phyloP scores from a whole-genome alignment of 2,888 invertebrate genomes.

The Rhorus exstirpatorius region DNA sequence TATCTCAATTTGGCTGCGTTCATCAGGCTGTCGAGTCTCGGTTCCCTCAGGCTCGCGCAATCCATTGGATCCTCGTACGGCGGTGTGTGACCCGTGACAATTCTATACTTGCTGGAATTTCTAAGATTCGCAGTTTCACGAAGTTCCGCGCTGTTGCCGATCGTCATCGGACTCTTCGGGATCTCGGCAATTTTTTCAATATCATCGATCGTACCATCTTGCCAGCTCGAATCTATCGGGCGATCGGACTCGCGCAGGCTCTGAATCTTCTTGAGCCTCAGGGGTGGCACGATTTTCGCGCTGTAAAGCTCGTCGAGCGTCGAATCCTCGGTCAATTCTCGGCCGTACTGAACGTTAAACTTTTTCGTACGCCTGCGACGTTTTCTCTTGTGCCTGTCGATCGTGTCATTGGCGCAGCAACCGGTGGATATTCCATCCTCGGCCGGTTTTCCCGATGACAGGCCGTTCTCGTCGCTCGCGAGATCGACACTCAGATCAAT shows the following conservation, averaged over 20 bases:
- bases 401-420: not conserved
- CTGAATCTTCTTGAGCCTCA: constrained; percentile 79
- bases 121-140: constrained; percentile 15
- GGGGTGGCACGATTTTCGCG: constrained; percentile 80
- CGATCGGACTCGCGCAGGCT: constrained; percentile 39
- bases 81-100: constrained; percentile 75
- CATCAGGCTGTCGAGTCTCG: constrained; percentile 36
- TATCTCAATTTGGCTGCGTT: constrained; percentile 73
- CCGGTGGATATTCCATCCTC: not conserved
- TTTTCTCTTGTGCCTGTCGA: not conserved
- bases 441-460: no score
- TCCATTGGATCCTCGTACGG: constrained; percentile 59
- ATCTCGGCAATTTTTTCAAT: not conserved
- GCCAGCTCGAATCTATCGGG: not conserved
- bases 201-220: constrained; percentile 7
- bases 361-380: constrained; percentile 2
- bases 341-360: not conserved
- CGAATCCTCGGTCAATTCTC: not conserved
- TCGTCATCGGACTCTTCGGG: not conserved
- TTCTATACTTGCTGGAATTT: constrained; percentile 75
- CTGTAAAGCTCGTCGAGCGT: not conserved
- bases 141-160: not conserved
- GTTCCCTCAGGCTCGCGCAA: not conserved
- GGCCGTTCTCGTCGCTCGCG: not conserved
- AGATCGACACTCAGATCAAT: not conserved